Evolutionary conservation across 1,140 invertebrate genomes (phyloP), one percentile per base, ranked within the genome.

Genomic region (Diprion similis): DNA sequence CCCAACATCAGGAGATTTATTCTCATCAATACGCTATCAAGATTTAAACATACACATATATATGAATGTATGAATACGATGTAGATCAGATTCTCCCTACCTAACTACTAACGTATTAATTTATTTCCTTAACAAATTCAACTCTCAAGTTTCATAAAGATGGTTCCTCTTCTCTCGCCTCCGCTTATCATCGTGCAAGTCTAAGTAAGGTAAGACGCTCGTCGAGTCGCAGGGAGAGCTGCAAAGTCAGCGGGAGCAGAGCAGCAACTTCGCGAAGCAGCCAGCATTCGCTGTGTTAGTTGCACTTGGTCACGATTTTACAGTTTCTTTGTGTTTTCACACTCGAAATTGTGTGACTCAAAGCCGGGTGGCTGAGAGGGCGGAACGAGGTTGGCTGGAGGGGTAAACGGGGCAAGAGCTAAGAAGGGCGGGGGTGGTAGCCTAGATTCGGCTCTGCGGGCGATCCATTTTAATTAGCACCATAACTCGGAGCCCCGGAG

Each of bases 301-400:
- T 73, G 76, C 80, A 85, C 84, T 86, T 85, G 82, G 83, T 84
- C 84, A 86, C 84, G 84, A 85, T 82, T 83, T 78, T 74, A 75
- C 73, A 78, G 68, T 79, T 81, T 79, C 78, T 80, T 77, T 81
- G 76, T 81, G 78, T 78, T 79, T 81, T 81, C 51, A 59, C 51
- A 59, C 51, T 59, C 24, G n/a, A 59, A 59, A 59, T 59, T 59
- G 51, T 59, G 24, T 37, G 51, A 59, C 51, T 59, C 73, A 73
- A 74, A 74, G 75, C 77, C 66, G 69, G 59, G 72, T 69, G 46
- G 11, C 51, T 17, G 68, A 68, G 64, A 68, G 70, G 24, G 17
- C 48, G 19, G 69, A 71, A 70, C 71, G 17, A 75, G 71, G 70
- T 59, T 65, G 19, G 17, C 17, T 68, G 11, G 37, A 68, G 66